Evolutionary conservation across 2,888 invertebrate species (phyloP), one percentile per base, ranked within the genome.

Genomic region (Hirtodrosophila trivittata): DNA sequence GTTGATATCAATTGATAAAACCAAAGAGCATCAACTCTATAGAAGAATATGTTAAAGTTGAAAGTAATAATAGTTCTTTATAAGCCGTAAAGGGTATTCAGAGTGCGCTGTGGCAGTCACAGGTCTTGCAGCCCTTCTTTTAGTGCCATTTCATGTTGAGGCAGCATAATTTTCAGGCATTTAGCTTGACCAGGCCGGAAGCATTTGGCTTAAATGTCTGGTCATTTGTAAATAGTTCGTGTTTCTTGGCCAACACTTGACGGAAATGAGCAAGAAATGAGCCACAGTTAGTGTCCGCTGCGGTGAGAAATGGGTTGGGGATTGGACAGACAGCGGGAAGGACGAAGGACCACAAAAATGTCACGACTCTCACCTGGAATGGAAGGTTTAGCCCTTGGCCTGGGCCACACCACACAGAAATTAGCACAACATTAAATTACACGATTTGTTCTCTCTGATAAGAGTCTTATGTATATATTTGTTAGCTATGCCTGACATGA

Each of bases 371-470:
- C 65, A 86, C 80, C 86, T 80, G 80, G 50, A 45, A 43, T 57
- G 37, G 28, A 47, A 46, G 21, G 43, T 45, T 55, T 52, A 26
- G 26, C 33, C 49, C 35, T 33, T 43, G 58, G 57, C 55, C 66
- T 42, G 54, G 43, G 47, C 42, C 60, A 55, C 60, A 55, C 60
- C 58, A 71, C 81, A 84, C 58, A 71, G 84, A 84, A 86, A 86
- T 86, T 86, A 83, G 81, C 83, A 83, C 86, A 84, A 86, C 84
- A 83, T 83, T 86, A 83, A 86, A 84, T 86, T 64, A 84, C 84
- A 84, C 68, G 83, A 83, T 83, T 83, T 75, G 49, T 66, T 45
- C 66, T 65, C 80, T 43, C 55, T 72, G 82, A 82, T 82, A 82
- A 80, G 52, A 63, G 32, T n/a, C 57, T 16, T 39, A 16, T 43